These are phyloP conservation scores for Sterrhoptilus dennistouni DNA, from an alignment of 2,113 vertebrate species.

Conservation along the genomic window DNA sequence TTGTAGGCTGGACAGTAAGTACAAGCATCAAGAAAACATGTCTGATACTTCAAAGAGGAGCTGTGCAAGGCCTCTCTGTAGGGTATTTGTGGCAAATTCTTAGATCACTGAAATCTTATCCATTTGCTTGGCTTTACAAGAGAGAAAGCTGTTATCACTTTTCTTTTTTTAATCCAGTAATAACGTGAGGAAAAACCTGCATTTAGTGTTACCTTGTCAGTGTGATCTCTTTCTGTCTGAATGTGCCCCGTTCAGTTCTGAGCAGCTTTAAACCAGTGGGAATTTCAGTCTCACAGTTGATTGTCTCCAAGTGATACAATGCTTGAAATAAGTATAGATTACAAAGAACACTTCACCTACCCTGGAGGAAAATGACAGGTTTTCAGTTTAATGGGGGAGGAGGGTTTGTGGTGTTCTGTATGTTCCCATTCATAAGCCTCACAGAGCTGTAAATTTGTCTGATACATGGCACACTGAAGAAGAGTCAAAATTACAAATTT, in stretches of 20 bases:
- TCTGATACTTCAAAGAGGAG: conserved; percentile 12
- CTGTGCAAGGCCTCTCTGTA: not conserved
- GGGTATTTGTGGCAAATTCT: conserved; percentile 68
- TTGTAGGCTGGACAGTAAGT: not conserved
- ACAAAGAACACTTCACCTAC: not conserved
- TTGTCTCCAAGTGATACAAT: not conserved
- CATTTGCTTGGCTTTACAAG: conserved; percentile 74
- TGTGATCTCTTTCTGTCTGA: conserved; percentile 71
- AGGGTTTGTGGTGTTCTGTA: not conserved
- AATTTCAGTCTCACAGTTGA: conserved; percentile 55
- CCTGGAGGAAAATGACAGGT: not conserved
- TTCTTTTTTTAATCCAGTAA: conserved; percentile 69
- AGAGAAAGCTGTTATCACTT: conserved; percentile 83
- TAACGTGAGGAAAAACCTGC: conserved; percentile 71
- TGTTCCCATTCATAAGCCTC: not conserved
- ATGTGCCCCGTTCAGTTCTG: conserved; percentile 27
- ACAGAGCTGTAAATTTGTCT: not conserved
- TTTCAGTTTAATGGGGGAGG: not conserved
- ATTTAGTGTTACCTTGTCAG: conserved; percentile 73
- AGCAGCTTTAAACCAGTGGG: conserved; percentile 57
- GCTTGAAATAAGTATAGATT: not conserved
- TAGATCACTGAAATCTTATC: conserved; percentile 80
- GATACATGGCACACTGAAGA: not conserved
- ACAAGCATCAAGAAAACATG: not conserved
- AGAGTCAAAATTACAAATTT: not conserved